Evolutionary conservation across 2,113 vertebrate genomes (phyloP).

Genomic region (Caracal caracal): DNA sequence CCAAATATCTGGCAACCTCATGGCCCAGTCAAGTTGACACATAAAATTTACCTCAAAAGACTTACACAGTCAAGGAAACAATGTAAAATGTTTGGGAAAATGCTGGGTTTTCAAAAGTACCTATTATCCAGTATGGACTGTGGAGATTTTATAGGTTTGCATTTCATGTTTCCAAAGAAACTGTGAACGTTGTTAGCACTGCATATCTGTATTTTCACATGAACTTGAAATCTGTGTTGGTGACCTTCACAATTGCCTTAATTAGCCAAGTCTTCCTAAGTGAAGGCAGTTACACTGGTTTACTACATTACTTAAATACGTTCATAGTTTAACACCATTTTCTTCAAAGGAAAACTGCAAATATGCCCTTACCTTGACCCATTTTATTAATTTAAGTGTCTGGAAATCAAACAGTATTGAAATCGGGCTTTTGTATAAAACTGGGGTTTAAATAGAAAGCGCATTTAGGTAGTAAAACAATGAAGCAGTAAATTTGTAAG

Average conservation of each 20-base stretch:
- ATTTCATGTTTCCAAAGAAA: conserved; percentile 6
- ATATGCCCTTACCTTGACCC: conserved; percentile 57
- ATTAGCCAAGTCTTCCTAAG: conserved; percentile 51
- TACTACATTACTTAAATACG: conserved; percentile 47
- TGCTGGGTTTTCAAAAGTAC: neutral
- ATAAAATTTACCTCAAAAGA: neutral
- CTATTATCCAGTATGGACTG: neutral
- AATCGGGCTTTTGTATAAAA: conserved; percentile 61
- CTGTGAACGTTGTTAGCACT: neutral
- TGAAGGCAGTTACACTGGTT: neutral
- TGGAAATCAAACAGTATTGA: conserved; percentile 61
- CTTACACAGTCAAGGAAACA: neutral
- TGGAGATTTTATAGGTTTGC: neutral
- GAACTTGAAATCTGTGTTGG: conserved; percentile 28
- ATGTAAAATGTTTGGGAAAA: neutral
- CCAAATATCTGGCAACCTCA: neutral
- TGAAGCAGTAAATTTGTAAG: neutral
- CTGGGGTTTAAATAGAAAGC: conserved; percentile 5
- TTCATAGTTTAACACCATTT: conserved; percentile 62
- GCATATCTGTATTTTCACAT: neutral
- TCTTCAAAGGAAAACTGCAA: conserved; percentile 66
- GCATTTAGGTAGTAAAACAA: neutral
- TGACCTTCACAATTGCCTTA: conserved; percentile 53
- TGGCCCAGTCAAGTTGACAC: neutral
- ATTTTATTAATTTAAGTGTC: conserved; percentile 63